A percentile compares a stretch with the other conserved stretches of the same genome.
Evolutionary conservation across 2,888 invertebrate genomes (phyloP).

Genomic region (Synanthedon andrenaeformis): DNA sequence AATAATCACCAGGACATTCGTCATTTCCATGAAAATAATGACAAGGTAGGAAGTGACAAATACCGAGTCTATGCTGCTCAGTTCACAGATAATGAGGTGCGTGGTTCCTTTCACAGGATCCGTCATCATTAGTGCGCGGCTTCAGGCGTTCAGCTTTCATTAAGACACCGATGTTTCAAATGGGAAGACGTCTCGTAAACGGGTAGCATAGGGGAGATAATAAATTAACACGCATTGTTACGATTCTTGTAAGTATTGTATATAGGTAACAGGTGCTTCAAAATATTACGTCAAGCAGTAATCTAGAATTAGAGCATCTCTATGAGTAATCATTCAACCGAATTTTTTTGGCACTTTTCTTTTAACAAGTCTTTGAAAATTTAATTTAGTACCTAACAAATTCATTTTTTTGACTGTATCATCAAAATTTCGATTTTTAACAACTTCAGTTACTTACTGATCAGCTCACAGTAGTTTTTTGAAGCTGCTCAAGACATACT

Average conservation of each 20-base stretch:
- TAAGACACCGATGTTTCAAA: conserved; percentile 54
- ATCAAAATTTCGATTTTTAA: no score
- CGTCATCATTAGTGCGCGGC: conserved; percentile 60
- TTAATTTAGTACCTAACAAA: no score
- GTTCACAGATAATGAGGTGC: conserved; percentile 48
- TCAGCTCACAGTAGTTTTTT: no score
- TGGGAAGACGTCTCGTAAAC: conserved; percentile 27
- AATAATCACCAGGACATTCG: conserved; percentile 19
- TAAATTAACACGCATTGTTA: conserved; percentile 27
- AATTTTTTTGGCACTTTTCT: no score
- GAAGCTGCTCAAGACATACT: no score
- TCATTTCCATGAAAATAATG: conserved; percentile 30
- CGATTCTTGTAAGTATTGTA: conserved; percentile 13
- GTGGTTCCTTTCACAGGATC: conserved; percentile 53
- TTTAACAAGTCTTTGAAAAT: no score
- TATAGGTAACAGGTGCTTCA: no score
- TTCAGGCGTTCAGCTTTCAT: conserved; percentile 55
- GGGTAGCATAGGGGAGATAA: conserved; percentile 8
- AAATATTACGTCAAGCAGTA: no score
- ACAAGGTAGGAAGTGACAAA: conserved; percentile 23
- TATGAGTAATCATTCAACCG: no score
- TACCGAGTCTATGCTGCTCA: conserved; percentile 38
- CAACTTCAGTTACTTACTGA: no score
- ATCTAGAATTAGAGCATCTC: no score
- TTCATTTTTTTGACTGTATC: no score